These are phyloP conservation scores for Circaetus gallicus DNA, from an alignment of 2,113 vertebrate species.

Conservation along the genomic window DNA sequence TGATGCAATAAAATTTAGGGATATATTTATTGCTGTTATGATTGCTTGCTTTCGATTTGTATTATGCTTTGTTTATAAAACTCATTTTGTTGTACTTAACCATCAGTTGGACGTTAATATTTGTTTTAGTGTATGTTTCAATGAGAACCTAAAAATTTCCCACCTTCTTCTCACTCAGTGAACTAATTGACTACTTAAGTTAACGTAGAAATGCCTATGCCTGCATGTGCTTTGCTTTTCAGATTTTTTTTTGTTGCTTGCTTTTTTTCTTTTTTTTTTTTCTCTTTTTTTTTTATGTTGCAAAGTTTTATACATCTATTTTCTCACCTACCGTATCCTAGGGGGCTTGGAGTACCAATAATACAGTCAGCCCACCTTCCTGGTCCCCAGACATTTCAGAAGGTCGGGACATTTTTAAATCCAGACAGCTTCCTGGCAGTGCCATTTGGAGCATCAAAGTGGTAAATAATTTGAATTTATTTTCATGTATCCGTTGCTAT, in stretches of 20 bases:
- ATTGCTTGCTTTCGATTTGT: conserved; percentile 9
- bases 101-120: not conserved
- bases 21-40: not conserved
- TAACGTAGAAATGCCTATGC: conserved; percentile 59
- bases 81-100: not conserved
- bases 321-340: conserved; percentile 86
- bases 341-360: conserved; percentile 93
- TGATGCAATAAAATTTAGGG: not conserved
- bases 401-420: conserved; percentile 90
- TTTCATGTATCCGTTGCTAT: conserved; percentile 70
- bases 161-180: not conserved
- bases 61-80: not conserved
- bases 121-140: not conserved
- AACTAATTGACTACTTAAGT: conserved; percentile 63
- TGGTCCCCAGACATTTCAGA: conserved; percentile 92
- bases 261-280: conserved; percentile 66
- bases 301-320: conserved; percentile 91
- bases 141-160: conserved; percentile 23
- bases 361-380: conserved; percentile 90
- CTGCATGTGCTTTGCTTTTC: conserved; percentile 76
- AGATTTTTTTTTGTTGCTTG: conserved; percentile 83
- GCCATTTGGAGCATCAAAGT: conserved; percentile 95
- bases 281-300: conserved; percentile 75
- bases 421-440: conserved; percentile 84
- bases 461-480: conserved; percentile 92